Conservation (phyloP, 2,888 invertebrate species). For the Drosophila yooni region DNA sequence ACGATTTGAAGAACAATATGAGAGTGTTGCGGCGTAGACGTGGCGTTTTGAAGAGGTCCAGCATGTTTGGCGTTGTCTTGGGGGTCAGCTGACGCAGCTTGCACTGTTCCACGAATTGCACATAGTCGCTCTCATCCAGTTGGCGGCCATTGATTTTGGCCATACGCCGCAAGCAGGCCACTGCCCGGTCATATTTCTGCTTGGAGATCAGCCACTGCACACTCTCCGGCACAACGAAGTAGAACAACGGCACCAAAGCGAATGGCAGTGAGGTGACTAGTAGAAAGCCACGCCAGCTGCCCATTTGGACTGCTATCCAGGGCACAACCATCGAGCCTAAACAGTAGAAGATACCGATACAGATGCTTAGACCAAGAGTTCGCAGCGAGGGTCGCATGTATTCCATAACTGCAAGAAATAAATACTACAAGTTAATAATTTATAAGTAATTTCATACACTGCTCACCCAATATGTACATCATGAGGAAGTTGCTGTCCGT, state of each 20-base stretch:
- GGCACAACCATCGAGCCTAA: conserved; percentile 86
- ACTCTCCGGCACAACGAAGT: conserved; percentile 87
- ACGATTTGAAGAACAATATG: conserved; percentile 87
- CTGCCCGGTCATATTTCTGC: conserved; percentile 86
- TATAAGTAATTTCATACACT: not conserved
- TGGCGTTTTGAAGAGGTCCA: conserved; percentile 86
- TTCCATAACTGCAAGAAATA: conserved; percentile 86
- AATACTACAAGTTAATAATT: not conserved
- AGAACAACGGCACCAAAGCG: conserved; percentile 85
- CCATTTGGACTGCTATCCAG: conserved; percentile 85
- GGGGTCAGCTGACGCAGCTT: conserved; percentile 61
- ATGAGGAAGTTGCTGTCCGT: conserved; percentile 87
- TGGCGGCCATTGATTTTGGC: conserved; percentile 86
- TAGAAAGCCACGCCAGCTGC: conserved; percentile 86
- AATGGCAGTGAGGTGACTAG: conserved; percentile 86
- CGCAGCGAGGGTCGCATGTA: conserved; percentile 86
- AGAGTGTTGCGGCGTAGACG: conserved; percentile 86
- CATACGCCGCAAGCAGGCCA: conserved; percentile 86
- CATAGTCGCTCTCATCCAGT: conserved; percentile 82
- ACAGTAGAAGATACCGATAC: conserved; percentile 87
- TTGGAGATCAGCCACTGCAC: conserved; percentile 87
- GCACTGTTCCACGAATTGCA: conserved; percentile 79
- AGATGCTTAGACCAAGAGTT: conserved; percentile 86
- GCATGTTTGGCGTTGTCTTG: conserved; percentile 81
- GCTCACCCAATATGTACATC: conserved; percentile 88